phyloP scores from a whole-genome alignment of 2,113 vertebrate species.

The Marcusenius ussheri region DNA sequence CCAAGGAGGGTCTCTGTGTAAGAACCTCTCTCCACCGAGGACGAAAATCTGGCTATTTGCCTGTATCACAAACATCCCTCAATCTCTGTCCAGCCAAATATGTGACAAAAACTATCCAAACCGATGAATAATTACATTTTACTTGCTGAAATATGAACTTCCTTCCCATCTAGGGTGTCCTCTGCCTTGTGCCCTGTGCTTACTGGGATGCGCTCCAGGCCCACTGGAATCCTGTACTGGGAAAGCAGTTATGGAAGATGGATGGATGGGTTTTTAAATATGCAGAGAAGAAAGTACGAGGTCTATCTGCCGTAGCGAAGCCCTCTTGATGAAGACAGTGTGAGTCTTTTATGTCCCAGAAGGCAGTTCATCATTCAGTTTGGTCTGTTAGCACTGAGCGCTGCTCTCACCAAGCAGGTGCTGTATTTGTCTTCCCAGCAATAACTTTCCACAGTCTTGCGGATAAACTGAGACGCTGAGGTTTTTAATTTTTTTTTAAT shows the following conservation, averaged over 20 bases:
- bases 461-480: neutral
- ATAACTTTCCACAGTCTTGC: neutral
- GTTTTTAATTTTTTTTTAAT: neutral
- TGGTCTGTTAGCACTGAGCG: neutral
- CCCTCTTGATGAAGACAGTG: neutral
- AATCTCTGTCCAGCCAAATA: neutral
- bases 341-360: neutral
- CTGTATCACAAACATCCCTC: neutral
- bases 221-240: neutral
- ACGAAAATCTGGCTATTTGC: neutral
- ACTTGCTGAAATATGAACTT: neutral
- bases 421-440: neutral
- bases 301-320: neutral
- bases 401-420: neutral
- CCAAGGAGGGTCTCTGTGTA: constrained; percentile 29
- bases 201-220: neutral
- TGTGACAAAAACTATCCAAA: neutral
- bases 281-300: neutral
- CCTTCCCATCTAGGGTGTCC: neutral
- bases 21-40: neutral
- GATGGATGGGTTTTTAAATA: neutral
- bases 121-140: neutral
- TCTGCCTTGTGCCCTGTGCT: neutral
- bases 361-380: neutral
- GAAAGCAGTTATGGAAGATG: neutral